These are phyloP conservation scores for Eupithecia subumbrata DNA, from an alignment of 2,888 invertebrate species.

Conservation along the genomic window DNA sequence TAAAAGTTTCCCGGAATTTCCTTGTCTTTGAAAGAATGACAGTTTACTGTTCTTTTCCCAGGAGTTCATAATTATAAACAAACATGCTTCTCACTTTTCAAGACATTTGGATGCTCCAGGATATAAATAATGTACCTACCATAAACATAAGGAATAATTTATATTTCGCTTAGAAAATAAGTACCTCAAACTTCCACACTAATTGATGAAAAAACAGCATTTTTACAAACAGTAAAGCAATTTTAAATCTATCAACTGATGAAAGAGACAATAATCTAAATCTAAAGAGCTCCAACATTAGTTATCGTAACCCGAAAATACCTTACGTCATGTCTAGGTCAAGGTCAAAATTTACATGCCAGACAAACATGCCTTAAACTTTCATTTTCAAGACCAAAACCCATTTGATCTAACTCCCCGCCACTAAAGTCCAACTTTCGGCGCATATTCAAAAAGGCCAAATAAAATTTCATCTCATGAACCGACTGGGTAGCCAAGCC, in stretches of 20 bases:
- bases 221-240: background rate
- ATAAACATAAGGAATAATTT: background rate
- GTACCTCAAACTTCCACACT: background rate
- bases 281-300: background rate
- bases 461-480: constrained; percentile 78
- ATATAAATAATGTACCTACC: background rate
- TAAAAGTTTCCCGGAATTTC: constrained; percentile 35
- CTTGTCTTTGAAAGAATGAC: constrained; percentile 26
- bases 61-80: constrained; percentile 10
- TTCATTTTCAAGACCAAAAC: constrained; percentile 40
- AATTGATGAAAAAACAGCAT: background rate
- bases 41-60: constrained; percentile 14
- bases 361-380: constrained; percentile 36
- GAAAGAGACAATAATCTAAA: background rate
- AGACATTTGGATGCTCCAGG: background rate
- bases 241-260: background rate
- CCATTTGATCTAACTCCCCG: constrained; percentile 31
- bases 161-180: background rate
- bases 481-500: constrained; percentile 44
- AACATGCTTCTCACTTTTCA: background rate
- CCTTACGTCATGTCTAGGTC: constrained; percentile 7
- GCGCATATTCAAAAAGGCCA: constrained; percentile 74
- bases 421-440: constrained; percentile 52
- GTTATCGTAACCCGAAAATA: background rate
- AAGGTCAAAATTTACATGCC: constrained; percentile 35